Conservation (phyloP, 2,797 vertebrate species). For the Crotalus adamanteus region DNA sequence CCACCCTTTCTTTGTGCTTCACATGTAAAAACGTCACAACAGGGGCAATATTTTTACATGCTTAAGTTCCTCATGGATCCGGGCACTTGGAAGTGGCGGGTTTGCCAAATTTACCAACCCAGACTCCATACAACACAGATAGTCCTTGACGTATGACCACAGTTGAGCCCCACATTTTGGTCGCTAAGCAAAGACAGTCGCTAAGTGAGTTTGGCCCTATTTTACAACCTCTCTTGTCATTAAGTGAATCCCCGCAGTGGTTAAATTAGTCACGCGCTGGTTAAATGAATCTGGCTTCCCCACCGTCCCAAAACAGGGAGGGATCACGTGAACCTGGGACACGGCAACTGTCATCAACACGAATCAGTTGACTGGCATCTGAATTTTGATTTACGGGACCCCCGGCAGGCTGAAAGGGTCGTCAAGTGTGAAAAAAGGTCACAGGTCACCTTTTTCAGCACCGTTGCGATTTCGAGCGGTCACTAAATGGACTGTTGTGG, state of each 20-base stretch:
- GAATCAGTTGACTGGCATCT: accelerated
- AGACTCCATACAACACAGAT: background rate
- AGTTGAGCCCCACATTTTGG: background rate
- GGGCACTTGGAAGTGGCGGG: background rate
- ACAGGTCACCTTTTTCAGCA: no score
- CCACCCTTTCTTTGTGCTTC: background rate
- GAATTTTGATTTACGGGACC: no score
- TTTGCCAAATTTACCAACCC: background rate
- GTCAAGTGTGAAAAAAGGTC: background rate
- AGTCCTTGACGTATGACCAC: background rate
- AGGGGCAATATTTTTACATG: background rate
- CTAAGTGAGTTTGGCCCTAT: background rate
- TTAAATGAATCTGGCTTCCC: background rate
- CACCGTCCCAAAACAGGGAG: background rate
- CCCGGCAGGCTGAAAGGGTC: accelerated
- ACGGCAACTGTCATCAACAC: background rate
- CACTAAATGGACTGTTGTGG: background rate
- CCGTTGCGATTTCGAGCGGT: background rate
- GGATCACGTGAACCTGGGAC: no score
- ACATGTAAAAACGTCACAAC: background rate
- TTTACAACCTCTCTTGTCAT: background rate
- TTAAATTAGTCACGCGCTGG: background rate
- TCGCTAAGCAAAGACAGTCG: background rate
- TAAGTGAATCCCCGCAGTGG: background rate
- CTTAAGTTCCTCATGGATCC: background rate